Percentiles rank a stretch among this genome's conserved stretches.
phyloP scores from a whole-genome alignment of 2,888 invertebrate genomes.

The Himalopsyche tibetana region DNA sequence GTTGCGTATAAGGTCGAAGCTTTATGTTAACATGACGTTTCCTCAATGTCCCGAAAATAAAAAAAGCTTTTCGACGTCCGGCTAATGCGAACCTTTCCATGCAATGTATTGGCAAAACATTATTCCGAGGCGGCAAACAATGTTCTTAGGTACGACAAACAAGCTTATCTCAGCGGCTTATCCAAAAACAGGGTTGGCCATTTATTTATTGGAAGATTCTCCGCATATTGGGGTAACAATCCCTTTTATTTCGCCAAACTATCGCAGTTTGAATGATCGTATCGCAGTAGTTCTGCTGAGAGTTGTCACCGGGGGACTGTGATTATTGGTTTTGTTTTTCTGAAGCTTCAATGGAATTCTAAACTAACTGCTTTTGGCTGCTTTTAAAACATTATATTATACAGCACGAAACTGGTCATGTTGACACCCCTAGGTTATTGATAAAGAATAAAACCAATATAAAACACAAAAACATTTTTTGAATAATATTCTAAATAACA shows the following conservation, averaged over 20 bases:
- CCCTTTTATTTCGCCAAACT: slow-evolving; percentile 20
- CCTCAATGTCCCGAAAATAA: slow-evolving; percentile 18
- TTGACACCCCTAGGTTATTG: too few relatives aligned
- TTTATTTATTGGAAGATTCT: slow-evolving; percentile 13
- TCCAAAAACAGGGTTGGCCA: slow-evolving; percentile 27
- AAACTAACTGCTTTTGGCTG: too few relatives aligned
- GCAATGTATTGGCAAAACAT: slow-evolving; percentile 57
- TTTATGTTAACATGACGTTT: slow-evolving; percentile 19
- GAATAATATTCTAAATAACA: too few relatives aligned
- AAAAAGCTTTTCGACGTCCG: slow-evolving; percentile 5
- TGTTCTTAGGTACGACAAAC: slow-evolving; percentile 50
- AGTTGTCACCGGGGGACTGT: slow-evolving; percentile 3
- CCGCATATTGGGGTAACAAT: slow-evolving; percentile 7
- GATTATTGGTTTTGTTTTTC: slow-evolving; percentile 12
- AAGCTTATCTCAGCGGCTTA: slow-evolving; percentile 51
- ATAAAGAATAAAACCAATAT: too few relatives aligned
- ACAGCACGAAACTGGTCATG: too few relatives aligned
- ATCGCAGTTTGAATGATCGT: slow-evolving; percentile 29
- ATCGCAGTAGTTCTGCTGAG: not conserved
- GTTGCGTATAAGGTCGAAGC: not conserved
- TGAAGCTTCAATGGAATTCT: not conserved
- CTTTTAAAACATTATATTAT: too few relatives aligned
- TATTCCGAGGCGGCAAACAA: slow-evolving; percentile 57
- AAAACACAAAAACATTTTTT: too few relatives aligned
- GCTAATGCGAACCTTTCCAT: slow-evolving; percentile 51